Percentiles rank a stretch among this genome's conserved stretches.
These are phyloP conservation scores for Chrysotoxum bicinctum DNA, from an alignment of 2,888 invertebrate species.

Conservation along the genomic window DNA sequence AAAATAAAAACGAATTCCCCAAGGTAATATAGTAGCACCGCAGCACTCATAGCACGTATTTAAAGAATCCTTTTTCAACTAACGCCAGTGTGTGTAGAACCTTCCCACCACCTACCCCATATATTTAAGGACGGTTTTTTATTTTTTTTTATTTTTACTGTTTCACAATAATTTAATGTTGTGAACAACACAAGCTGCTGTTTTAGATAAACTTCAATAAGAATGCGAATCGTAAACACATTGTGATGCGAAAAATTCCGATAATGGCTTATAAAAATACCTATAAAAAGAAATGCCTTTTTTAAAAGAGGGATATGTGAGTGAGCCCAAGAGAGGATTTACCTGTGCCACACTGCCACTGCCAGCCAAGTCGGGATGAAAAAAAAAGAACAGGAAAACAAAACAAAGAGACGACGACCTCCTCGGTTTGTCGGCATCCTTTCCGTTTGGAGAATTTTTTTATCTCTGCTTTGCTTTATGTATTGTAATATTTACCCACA, in stretches of 20 bases:
- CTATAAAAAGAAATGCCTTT: conserved; percentile 69
- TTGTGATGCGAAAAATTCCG: conserved; percentile 68
- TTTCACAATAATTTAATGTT: conserved; percentile 63
- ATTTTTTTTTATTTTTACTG: conserved; percentile 32
- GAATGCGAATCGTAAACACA: conserved; percentile 71
- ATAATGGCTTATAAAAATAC: conserved; percentile 73
- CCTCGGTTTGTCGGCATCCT: conserved; percentile 67
- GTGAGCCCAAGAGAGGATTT: conserved; percentile 19
- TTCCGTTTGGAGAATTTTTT: conserved; percentile 43
- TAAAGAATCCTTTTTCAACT: conserved; percentile 26
- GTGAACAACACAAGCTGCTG: conserved; percentile 67
- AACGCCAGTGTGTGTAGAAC: background rate
- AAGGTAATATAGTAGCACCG: conserved; percentile 54
- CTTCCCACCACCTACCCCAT: background rate
- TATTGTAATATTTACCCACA: conserved; percentile 69
- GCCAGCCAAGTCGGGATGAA: conserved; percentile 40
- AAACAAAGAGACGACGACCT: conserved; percentile 62
- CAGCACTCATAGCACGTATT: conserved; percentile 34
- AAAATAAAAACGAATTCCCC: conserved; percentile 39
- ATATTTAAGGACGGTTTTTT: background rate
- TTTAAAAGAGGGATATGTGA: conserved; percentile 22
- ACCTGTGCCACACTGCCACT: conserved; percentile 27
- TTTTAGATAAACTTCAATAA: conserved; percentile 69
- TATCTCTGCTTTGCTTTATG: conserved; percentile 29
- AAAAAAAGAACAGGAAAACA: conserved; percentile 37